A percentile compares a stretch with the other conserved stretches of the same genome.
phyloP scores from a whole-genome alignment of 2,797 vertebrate species.

The Jordanella pulchra region DNA sequence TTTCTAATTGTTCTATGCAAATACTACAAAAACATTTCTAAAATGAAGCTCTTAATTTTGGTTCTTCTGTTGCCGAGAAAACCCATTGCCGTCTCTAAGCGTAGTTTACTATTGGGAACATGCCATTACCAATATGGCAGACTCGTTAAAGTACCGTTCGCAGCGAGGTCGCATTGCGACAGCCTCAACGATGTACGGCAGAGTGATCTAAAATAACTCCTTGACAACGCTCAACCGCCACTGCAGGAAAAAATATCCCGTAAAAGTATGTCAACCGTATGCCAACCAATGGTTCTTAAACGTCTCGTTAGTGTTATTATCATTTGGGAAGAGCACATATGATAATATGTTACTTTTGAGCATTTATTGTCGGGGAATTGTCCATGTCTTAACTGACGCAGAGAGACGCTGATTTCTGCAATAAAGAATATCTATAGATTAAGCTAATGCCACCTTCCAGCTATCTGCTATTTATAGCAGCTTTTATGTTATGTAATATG shows the following conservation, averaged over 20 bases:
- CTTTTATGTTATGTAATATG: constrained; percentile 53
- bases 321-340: neutral
- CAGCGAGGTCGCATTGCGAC: neutral
- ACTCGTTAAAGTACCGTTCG: neutral
- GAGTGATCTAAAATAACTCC: neutral
- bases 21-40: too few relatives aligned
- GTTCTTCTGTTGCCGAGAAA: too few relatives aligned
- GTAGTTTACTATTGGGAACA: too few relatives aligned
- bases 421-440: constrained; percentile 5
- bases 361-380: neutral
- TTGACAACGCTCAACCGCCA: neutral
- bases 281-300: neutral
- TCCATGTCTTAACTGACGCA: neutral
- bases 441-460: neutral
- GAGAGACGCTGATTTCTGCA: neutral
- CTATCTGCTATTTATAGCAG: constrained; percentile 42
- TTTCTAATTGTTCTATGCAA: too few relatives aligned
- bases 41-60: too few relatives aligned
- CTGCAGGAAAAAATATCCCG: neutral
- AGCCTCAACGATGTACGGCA: constrained; percentile 14
- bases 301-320: neutral
- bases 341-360: neutral
- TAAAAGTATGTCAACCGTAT: neutral
- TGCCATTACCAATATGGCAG: neutral
- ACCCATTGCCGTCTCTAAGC: too few relatives aligned